A percentile compares a stretch with the other conserved stretches of the same genome.
Conservation (phyloP, 2,888 invertebrate species). For the Ornithoptera alexandrae region DNA sequence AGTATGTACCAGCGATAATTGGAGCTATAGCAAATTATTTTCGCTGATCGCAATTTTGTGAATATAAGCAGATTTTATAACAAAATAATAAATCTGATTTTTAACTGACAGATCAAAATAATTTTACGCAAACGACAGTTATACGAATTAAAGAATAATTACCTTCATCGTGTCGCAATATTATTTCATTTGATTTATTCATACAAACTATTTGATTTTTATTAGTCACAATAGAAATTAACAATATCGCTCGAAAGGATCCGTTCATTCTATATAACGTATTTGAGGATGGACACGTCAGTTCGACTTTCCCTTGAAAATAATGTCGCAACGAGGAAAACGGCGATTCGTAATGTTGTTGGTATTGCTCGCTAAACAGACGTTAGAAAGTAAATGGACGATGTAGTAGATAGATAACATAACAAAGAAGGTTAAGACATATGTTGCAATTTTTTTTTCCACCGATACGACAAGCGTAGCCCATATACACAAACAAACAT, state of each 20-base stretch:
- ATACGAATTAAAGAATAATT: no score
- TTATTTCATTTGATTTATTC: no score
- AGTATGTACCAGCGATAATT: neutral
- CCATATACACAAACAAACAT: no score
- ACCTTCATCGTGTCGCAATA: no score
- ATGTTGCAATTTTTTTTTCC: neutral
- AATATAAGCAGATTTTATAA: no score
- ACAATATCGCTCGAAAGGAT: neutral
- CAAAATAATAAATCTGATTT: no score
- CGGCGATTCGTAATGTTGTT: slow-evolving; percentile 27
- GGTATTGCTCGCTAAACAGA: slow-evolving; percentile 25
- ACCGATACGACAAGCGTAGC: no score
- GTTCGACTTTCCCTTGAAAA: slow-evolving; percentile 44
- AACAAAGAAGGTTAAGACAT: neutral
- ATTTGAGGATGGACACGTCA: slow-evolving; percentile 37
- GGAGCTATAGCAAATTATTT: neutral
- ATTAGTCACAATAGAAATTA: no score
- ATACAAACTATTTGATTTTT: no score
- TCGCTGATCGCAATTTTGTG: neutral
- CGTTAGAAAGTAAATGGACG: slow-evolving; percentile 25
- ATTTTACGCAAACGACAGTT: no score
- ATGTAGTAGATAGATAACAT: slow-evolving; percentile 22
- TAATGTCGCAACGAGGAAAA: slow-evolving; percentile 52
- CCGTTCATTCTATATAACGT: slow-evolving; percentile 2
- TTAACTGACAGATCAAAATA: no score